Evolutionary conservation across 92 coral and sea anemone species (phyloP), one percentile per base, ranked within the genome.

Genomic region (Zoanthus sociatus): DNA sequence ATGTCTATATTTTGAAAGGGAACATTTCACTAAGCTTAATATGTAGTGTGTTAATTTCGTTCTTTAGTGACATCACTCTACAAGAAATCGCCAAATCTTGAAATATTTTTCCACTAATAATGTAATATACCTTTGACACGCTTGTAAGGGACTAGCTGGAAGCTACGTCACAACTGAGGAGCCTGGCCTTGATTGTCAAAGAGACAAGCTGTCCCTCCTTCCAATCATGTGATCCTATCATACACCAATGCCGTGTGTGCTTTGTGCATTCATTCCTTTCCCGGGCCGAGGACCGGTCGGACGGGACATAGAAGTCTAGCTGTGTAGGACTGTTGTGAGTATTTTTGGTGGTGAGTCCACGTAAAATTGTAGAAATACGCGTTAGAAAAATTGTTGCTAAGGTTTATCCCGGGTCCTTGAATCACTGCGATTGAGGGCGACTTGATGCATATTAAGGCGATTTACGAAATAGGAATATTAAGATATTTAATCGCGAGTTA

Each of bases 111-210:
- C 84, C 60, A 79, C 84, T 79, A 79, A 79, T 79, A 46, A 79
- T 79, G 9, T 69, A 26, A 26, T 20, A 70, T 79, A 64, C 84
- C 84, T 79, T 79, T 79, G 84, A 79, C 84, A 79, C 84, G 84
- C 84, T 63, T 79, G 84, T 79, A 79, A 79, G 45, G 84, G 75
- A 79, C 84, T 79, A 68, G 74, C 84, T 48, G 84, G 84, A 79
- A 66, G 64, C 84, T 63, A 79, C 84, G 56, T 63, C 74, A 79
- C 73, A 44, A 18, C 74, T n/a, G 74, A 79, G 84, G 44, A 79
- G 75, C 84, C 84, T 79, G 75, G 84, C 75, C 84, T 79, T 32
- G 58, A 47, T n/a, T 64, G 30, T 53, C 73, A n/a, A 63, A 72
- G 84, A 79, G 44, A 18, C 75, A 42, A 63, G 73, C 61, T n/a